These are phyloP conservation scores for Epirrita christyi DNA, from an alignment of 2,888 invertebrate species.

Conservation along the genomic window DNA sequence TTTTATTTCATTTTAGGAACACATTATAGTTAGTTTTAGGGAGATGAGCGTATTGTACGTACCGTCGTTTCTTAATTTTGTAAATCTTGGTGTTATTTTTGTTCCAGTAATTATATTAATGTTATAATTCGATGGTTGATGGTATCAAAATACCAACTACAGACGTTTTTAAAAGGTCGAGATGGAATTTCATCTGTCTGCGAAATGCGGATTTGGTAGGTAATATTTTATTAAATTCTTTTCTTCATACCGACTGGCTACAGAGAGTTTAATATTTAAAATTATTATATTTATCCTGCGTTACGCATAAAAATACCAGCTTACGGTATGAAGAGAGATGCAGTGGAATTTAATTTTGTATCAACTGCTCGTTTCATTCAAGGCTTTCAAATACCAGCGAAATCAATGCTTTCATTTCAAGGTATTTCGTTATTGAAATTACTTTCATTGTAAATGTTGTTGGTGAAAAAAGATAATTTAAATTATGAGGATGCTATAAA, in stretches of 20 bases:
- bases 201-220: conserved; percentile 34
- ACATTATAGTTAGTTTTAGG: too few relatives aligned
- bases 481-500: too few relatives aligned
- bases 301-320: conserved; percentile 50
- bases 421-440: neutral
- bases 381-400: conserved; percentile 7
- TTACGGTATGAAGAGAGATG: conserved; percentile 46
- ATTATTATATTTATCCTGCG: conserved; percentile 38
- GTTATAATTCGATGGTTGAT: too few relatives aligned
- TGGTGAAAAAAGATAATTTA: too few relatives aligned
- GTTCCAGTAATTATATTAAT: too few relatives aligned
- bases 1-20: too few relatives aligned
- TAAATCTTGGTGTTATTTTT: too few relatives aligned
- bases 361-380: conserved; percentile 7
- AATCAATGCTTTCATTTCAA: neutral
- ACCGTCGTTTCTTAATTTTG: too few relatives aligned
- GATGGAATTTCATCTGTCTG: conserved; percentile 40
- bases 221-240: conserved; percentile 52
- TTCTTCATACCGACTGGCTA: conserved; percentile 25
- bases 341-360: conserved; percentile 69
- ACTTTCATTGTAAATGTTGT: neutral
- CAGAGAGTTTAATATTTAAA: conserved; percentile 43
- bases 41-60: too few relatives aligned
- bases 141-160: neutral
- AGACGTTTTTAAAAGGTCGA: conserved; percentile 21